Evolutionary conservation across 2,797 vertebrate species (phyloP), one percentile per base, ranked within the genome.

Genomic region (Tapera naevia): DNA sequence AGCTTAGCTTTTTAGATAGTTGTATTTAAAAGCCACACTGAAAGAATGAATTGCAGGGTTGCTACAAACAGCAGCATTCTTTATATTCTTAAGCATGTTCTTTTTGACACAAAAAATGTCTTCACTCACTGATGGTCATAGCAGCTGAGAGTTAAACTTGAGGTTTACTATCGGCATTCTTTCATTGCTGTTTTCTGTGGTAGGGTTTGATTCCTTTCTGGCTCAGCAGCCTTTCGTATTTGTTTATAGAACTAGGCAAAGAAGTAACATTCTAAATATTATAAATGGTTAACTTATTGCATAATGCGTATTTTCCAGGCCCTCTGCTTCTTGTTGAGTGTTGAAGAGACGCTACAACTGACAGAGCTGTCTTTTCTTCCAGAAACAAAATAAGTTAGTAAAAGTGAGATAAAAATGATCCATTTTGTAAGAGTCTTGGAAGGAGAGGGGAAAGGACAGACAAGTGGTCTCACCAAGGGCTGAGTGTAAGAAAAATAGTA

Each of bases 331-430:
- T 71, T 93, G 41, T 51, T 89, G 75, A 82, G 76, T 58, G 71
- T 60, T 64, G 69, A 91, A 93, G 79, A 86, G 82, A 51, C 32
- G 53, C 35, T 88, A 57, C 27, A 86, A 88, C 74, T 65, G 86
- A 60, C 23, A 41, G 69, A 92, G 53, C 21, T 89, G n/a, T 78
- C 89, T 96, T 46, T 95, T 95, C 43, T 92, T 96, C 81, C 37
- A 90, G 93, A 94, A 96, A 91, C 46, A 93, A 94, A 96, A 80
- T 48, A 32, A 86, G 60, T 87, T 87, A 91, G 50, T 86, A 94
- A 50, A 67, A 88, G 67, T 82, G 91, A 86, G 57, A 74, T 28
- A 39, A 84, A 92, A 92, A 64, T 17, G n/a, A 4, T 30, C 35
- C 24, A 46, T 94, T 96, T 78, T 89, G 35, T 84, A 32, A 62